A percentile compares a stretch with the other conserved stretches of the same genome.
phyloP scores from a whole-genome alignment of 2,797 vertebrate genomes.

The Hippoglossus hippoglossus region DNA sequence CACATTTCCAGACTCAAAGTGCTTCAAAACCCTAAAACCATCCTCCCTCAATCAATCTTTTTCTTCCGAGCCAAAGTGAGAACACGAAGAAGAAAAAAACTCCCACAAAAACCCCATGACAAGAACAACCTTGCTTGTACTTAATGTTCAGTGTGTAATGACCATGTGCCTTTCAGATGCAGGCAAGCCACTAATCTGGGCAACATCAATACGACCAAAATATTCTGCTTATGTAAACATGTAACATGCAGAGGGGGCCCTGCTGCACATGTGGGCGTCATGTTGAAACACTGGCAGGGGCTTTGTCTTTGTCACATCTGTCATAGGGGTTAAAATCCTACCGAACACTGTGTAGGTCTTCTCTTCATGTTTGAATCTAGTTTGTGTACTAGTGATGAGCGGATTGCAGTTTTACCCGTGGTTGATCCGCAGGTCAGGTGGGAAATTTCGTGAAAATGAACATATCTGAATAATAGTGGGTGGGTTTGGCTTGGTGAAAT shows the following conservation, averaged over 20 bases:
- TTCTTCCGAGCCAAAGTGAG: constrained; percentile 32
- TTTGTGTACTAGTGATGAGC: background rate
- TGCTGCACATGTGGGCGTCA: constrained; percentile 17
- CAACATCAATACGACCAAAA: constrained; percentile 45
- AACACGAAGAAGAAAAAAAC: constrained; percentile 51
- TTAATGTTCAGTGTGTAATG: constrained; percentile 36
- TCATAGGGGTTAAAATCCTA: background rate
- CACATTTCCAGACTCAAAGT: background rate
- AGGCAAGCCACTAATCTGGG: constrained; percentile 46
- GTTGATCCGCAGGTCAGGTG: no score
- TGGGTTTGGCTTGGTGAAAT: no score
- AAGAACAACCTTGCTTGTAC: constrained; percentile 17
- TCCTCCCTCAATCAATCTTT: constrained; percentile 1
- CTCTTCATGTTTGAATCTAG: background rate
- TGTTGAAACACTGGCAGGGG: constrained; percentile 13
- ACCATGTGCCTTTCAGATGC: constrained; percentile 33
- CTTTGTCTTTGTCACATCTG: constrained; percentile 7
- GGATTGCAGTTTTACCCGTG: no score
- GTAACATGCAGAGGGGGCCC: background rate
- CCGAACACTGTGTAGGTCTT: background rate
- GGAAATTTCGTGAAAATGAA: no score
- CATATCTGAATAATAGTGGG: no score
- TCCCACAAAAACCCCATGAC: constrained; percentile 27
- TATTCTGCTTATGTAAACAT: constrained; percentile 32
- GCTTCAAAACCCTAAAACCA: background rate